Evolutionary conservation across 1,140 invertebrate genomes (phyloP).

Genomic region (Idris sp.): DNA sequence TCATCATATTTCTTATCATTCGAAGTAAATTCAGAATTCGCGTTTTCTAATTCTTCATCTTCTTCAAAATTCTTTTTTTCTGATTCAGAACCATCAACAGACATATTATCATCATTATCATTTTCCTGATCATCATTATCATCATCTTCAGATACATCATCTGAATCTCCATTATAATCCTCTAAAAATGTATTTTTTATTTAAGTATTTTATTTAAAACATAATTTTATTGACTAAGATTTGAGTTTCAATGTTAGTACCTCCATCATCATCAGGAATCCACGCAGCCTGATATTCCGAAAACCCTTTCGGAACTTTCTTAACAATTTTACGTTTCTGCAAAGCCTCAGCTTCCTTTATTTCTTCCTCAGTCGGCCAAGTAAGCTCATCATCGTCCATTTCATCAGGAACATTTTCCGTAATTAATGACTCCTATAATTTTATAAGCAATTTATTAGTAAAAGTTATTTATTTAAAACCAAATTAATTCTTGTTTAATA

Average conservation of each 20-base stretch:
- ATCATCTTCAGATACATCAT: conserved; percentile 71
- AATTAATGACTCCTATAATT: conserved; percentile 87
- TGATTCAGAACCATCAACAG: conserved; percentile 82
- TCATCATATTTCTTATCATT: conserved; percentile 83
- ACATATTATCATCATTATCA: conserved; percentile 79
- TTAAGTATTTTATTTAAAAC: too few species aligned
- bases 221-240: too few species aligned
- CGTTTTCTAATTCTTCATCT: conserved; percentile 83
- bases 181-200: too few species aligned
- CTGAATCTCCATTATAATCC: conserved; percentile 65
- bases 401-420: conserved; percentile 90
- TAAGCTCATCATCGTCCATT: conserved; percentile 97
- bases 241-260: conserved; percentile 51
- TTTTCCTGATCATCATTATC: conserved; percentile 67
- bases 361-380: conserved; percentile 96
- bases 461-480: too few species aligned
- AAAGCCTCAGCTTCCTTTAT: conserved; percentile 84
- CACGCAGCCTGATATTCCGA: conserved; percentile 98
- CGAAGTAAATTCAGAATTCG: conserved; percentile 81
- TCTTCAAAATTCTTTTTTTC: conserved; percentile 79
- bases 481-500: too few species aligned
- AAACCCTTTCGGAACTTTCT: conserved; percentile 94
- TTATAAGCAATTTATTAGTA: too few species aligned
- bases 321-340: conserved; percentile 83
- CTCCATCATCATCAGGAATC: conserved; percentile 88